phyloP scores from a whole-genome alignment of 2,113 vertebrate species.

The Ageneiosus marmoratus region DNA sequence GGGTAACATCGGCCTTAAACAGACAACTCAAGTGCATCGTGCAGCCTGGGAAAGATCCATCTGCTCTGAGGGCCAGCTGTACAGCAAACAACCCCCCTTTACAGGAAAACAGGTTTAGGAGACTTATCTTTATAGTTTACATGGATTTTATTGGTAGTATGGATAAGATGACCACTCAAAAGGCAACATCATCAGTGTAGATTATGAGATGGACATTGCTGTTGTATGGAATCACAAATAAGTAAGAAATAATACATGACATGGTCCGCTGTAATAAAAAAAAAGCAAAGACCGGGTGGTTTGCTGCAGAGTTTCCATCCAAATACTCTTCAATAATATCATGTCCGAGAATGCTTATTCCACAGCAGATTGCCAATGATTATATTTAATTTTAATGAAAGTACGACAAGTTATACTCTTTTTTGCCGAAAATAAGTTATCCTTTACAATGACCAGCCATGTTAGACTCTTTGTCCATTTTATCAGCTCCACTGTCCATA shows the following conservation, averaged over 20 bases:
- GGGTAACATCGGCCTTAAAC: not conserved
- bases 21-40: not conserved
- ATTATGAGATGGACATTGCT: not conserved
- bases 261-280: not conserved
- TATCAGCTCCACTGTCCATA: no score
- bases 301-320: not conserved
- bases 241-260: not conserved
- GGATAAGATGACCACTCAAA: not conserved
- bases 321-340: not conserved
- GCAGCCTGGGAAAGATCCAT: constrained; percentile 20
- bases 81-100: not conserved
- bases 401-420: no score
- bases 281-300: not conserved
- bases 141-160: not conserved
- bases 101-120: not conserved
- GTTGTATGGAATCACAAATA: not conserved
- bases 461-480: no score
- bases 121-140: not conserved
- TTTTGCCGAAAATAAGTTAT: no score
- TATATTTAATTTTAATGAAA: no score
- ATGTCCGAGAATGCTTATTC: not conserved
- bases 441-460: no score
- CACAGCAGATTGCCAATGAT: not conserved
- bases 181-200: not conserved
- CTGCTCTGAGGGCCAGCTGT: constrained; percentile 27